These are phyloP conservation scores for Drosophila nigromelanica DNA, from an alignment of 1,140 invertebrate species.

Conservation along the genomic window DNA sequence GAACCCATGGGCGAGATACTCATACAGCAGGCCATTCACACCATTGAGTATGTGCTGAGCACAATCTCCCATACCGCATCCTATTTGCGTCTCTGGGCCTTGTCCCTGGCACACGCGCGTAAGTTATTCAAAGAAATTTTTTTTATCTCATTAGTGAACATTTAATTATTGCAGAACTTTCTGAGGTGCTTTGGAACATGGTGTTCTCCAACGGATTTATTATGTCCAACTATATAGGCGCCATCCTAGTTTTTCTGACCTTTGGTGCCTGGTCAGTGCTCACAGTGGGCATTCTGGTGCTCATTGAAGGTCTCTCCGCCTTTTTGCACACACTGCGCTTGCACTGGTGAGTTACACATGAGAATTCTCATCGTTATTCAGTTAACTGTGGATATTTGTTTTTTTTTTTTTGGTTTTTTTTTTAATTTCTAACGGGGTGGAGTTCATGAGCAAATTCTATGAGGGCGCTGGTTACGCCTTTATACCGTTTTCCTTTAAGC, in stretches of 20 bases:
- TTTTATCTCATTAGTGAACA: background rate
- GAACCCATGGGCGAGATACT: slow-evolving; percentile 93
- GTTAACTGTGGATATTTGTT: slow-evolving; percentile 85
- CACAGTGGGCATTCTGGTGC: slow-evolving; percentile 96
- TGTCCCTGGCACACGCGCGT: slow-evolving; percentile 97
- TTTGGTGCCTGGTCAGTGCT: slow-evolving; percentile 94
- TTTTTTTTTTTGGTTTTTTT: background rate
- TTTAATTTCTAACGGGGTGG: slow-evolving; percentile 89
- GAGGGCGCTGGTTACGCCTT: slow-evolving; percentile 94
- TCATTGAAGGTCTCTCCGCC: slow-evolving; percentile 99
- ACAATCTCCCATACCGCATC: slow-evolving; percentile 98
- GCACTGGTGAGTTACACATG: slow-evolving; percentile 92
- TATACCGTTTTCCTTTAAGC: slow-evolving; percentile 96
- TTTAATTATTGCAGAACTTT: slow-evolving; percentile 86
- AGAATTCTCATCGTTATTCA: slow-evolving; percentile 69
- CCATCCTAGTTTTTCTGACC: slow-evolving; percentile 87
- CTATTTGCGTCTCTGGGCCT: slow-evolving; percentile 97
- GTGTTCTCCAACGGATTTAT: slow-evolving; percentile 85
- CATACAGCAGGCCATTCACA: slow-evolving; percentile 97
- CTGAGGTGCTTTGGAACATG: slow-evolving; percentile 96
- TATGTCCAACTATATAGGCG: slow-evolving; percentile 36
- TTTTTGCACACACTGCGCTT: slow-evolving; percentile 98
- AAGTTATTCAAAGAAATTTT: slow-evolving; percentile 51
- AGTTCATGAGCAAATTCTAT: slow-evolving; percentile 99
- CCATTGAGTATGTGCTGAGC: slow-evolving; percentile 98